Evolutionary conservation across 2,113 vertebrate genomes (phyloP).

Genomic region (Cairina moschata): DNA sequence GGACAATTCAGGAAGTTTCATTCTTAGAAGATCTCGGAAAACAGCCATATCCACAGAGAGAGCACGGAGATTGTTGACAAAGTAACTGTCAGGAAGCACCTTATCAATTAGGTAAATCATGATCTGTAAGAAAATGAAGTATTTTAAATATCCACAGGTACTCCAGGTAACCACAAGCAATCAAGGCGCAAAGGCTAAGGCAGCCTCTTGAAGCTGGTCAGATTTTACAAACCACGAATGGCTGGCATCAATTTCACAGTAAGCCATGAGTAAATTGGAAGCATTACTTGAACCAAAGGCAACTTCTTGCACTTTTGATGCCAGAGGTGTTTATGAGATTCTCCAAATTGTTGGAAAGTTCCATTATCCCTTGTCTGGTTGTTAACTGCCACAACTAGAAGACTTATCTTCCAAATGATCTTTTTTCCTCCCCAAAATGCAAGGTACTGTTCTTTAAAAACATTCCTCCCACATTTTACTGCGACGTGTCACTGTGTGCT

Average conservation of each 20-base stretch:
- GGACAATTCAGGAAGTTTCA: slow-evolving; percentile 88
- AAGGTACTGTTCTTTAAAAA: not conserved
- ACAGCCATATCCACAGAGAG: slow-evolving; percentile 95
- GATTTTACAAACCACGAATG: not conserved
- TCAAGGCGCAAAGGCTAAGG: not conserved
- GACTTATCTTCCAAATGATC: not conserved
- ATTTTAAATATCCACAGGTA: not conserved
- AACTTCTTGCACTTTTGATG: not conserved
- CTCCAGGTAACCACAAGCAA: not conserved
- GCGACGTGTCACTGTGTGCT: not conserved
- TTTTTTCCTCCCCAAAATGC: not conserved
- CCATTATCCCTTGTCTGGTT: not conserved
- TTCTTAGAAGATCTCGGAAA: slow-evolving; percentile 87
- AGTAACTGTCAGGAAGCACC: slow-evolving; percentile 97
- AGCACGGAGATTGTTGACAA: slow-evolving; percentile 96
- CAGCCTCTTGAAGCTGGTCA: not conserved
- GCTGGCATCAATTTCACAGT: not conserved
- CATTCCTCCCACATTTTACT: not conserved
- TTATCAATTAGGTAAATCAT: slow-evolving; percentile 99
- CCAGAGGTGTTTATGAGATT: not conserved
- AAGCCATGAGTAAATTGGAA: not conserved
- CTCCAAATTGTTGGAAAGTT: not conserved
- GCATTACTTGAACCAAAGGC: not conserved
- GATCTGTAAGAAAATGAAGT: slow-evolving; percentile 79
- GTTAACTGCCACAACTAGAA: not conserved